A percentile compares a stretch with the other conserved stretches of the same genome.
Conservation (phyloP, 2,888 invertebrate genomes). For the Megalurothrips usitatus region DNA sequence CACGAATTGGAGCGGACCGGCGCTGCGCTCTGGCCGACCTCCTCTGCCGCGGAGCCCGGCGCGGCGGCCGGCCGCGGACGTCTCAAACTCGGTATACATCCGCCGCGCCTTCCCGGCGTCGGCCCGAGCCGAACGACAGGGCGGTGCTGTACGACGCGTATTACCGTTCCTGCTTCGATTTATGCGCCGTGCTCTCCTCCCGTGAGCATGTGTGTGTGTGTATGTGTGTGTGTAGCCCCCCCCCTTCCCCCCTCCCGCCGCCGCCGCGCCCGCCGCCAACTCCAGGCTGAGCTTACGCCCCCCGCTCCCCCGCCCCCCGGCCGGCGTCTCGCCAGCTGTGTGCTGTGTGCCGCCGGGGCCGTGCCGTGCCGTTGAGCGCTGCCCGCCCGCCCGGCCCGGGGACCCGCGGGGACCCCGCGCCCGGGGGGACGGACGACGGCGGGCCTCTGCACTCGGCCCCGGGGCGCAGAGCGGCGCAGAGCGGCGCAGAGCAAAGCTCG, state of each 20-base stretch:
- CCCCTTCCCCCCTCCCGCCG: neutral
- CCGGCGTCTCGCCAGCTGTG: slow-evolving; percentile 2
- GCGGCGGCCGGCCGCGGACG: too few species aligned
- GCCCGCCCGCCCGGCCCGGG: too few species aligned
- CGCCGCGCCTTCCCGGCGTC: too few species aligned
- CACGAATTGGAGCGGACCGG: neutral
- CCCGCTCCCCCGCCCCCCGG: neutral
- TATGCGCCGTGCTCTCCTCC: neutral
- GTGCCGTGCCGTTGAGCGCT: too few species aligned
- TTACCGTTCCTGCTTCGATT: neutral
- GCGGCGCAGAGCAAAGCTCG: too few species aligned
- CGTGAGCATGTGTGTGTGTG: neutral
- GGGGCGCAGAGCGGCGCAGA: too few species aligned
- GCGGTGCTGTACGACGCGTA: neutral
- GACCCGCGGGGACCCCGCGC: too few species aligned
- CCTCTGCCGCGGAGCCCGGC: too few species aligned
- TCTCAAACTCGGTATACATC: too few species aligned
- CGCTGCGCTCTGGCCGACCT: neutral
- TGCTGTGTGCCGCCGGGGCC: neutral
- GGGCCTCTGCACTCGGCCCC: too few species aligned
- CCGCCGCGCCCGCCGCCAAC: neutral
- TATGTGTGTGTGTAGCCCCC: neutral
- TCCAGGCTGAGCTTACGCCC: neutral
- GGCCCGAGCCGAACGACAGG: too few species aligned
- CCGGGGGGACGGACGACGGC: too few species aligned